Percentiles rank a stretch among this genome's conserved stretches.
phyloP scores from a whole-genome alignment of 2,797 vertebrate genomes.

The Eutrigla gurnardus region DNA sequence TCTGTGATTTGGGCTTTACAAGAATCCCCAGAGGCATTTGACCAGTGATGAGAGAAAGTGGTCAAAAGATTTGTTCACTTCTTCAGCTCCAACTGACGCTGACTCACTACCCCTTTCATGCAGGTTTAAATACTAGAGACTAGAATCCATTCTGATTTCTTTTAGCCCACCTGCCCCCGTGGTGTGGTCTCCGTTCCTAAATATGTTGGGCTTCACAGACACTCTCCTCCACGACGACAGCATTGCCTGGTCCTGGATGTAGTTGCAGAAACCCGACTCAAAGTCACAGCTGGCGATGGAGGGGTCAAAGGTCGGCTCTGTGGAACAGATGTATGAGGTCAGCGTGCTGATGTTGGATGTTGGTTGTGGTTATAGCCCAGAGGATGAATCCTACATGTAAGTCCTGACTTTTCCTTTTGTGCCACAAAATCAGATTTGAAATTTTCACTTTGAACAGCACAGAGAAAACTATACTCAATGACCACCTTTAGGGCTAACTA shows the following conservation, averaged over 20 bases:
- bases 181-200: slow-evolving; percentile 92
- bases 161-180: slow-evolving; percentile 88
- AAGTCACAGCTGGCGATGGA: slow-evolving; percentile 90
- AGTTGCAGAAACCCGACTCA: slow-evolving; percentile 90
- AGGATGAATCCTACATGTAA: not conserved
- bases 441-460: not conserved
- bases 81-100: not conserved
- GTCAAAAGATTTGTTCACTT: not conserved
- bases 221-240: slow-evolving; percentile 89
- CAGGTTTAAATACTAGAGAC: not conserved
- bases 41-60: not conserved
- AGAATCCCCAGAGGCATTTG: not conserved
- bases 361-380: not conserved
- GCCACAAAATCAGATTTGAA: not conserved
- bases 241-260: slow-evolving; percentile 84
- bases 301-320: slow-evolving; percentile 88
- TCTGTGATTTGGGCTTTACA: not conserved
- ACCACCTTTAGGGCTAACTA: too few species aligned
- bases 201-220: slow-evolving; percentile 90
- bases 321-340: slow-evolving; percentile 21
- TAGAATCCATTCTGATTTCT: not conserved
- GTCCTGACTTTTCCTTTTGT: not conserved
- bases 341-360: not conserved
- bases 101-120: not conserved
- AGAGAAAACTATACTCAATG: not conserved